Evolutionary conservation across 2,888 invertebrate species (phyloP).

Genomic region (Euplexia lucipara): DNA sequence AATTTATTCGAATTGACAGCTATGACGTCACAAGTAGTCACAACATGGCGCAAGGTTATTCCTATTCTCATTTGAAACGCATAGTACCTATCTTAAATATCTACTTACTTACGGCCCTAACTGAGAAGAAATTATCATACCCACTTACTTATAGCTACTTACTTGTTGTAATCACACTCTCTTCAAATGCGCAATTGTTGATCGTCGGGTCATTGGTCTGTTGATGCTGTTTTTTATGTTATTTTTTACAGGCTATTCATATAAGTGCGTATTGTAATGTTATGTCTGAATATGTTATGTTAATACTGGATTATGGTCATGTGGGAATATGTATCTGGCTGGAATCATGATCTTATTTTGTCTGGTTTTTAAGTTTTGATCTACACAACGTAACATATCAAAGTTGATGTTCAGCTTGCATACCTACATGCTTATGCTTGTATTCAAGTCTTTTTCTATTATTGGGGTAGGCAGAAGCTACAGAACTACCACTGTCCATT

Average conservation of each 20-base stretch:
- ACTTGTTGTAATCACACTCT: constrained; percentile 44
- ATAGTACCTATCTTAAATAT: no score
- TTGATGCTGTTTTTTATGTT: constrained; percentile 41
- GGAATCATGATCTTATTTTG: constrained; percentile 20
- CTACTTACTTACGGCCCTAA: constrained; percentile 22
- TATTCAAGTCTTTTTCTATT: no score
- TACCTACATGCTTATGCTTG: no score
- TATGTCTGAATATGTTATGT: constrained; percentile 48
- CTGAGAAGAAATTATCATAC: constrained; percentile 37
- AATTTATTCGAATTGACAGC: no score
- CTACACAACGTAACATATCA: neutral
- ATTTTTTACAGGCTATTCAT: constrained; percentile 40
- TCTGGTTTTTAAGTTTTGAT: constrained; percentile 5
- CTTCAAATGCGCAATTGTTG: constrained; percentile 44
- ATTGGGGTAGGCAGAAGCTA: no score
- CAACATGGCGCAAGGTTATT: no score
- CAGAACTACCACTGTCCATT: no score
- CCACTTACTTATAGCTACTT: neutral
- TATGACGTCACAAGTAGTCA: no score
- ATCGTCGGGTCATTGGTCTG: constrained; percentile 58
- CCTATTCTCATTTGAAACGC: no score
- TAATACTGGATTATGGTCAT: constrained; percentile 17
- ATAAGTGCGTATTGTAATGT: constrained; percentile 43
- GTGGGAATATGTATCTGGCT: constrained; percentile 1
- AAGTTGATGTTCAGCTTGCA: no score